Conservation (phyloP, 2,888 invertebrate genomes). For the Tetragonula carbonaria region DNA sequence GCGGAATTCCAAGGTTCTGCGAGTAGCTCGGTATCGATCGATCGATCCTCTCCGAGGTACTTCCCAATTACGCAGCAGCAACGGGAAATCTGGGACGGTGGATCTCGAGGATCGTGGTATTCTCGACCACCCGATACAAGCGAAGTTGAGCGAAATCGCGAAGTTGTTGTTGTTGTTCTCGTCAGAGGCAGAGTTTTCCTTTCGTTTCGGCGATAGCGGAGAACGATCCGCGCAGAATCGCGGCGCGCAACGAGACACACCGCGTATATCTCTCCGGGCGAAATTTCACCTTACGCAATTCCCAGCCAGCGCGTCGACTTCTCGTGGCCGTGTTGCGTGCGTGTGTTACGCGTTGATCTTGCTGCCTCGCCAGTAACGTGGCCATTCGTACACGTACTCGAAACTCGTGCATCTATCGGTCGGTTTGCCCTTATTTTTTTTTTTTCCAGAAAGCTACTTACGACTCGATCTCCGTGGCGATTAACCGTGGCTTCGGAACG, state of each 20-base stretch:
- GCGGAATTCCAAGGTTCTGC: constrained; percentile 66
- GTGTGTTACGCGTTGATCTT: constrained; percentile 47
- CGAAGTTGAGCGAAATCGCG: too few species aligned
- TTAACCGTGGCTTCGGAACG: too few species aligned
- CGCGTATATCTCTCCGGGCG: constrained; percentile 47
- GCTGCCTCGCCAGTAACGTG: constrained; percentile 8
- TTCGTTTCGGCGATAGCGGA: not conserved
- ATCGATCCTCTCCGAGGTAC: constrained; percentile 54
- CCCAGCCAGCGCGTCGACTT: constrained; percentile 28
- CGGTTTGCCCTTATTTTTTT: too few species aligned
- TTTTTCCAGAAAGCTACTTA: too few species aligned
- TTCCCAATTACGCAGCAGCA: constrained; percentile 64
- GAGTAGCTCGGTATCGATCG: constrained; percentile 59
- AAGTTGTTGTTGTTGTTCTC: too few species aligned
- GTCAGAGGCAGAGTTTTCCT: too few species aligned
- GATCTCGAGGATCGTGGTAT: too few species aligned
- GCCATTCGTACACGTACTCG: constrained; percentile 14
- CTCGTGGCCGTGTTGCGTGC: not conserved
- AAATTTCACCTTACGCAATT: constrained; percentile 73
- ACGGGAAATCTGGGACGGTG: constrained; percentile 8
- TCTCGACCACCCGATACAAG: too few species aligned
- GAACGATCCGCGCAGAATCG: constrained; percentile 17
- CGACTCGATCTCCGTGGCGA: too few species aligned
- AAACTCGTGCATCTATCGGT: not conserved
- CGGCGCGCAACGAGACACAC: constrained; percentile 25